Conservation (phyloP, 1,140 invertebrate genomes). For the Carposina sasakii region DNA sequence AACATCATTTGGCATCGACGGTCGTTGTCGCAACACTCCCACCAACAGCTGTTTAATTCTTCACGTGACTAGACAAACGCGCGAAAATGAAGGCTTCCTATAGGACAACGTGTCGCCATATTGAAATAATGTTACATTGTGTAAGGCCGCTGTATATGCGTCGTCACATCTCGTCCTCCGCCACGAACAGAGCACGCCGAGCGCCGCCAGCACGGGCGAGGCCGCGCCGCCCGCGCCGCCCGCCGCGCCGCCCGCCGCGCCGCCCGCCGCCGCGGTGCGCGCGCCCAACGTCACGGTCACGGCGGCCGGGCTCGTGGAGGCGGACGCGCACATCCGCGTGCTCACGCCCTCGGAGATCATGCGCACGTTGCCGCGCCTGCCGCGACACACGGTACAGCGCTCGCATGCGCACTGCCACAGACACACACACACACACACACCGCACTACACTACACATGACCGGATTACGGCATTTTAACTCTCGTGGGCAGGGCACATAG, state of each 20-base stretch:
- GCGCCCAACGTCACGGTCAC: conserved; percentile 76
- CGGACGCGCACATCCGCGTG: conserved; percentile 87
- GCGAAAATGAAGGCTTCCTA: too few relatives aligned
- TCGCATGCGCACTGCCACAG: conserved; percentile 49
- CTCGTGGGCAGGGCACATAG: too few relatives aligned
- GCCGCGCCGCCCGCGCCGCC: conserved; percentile 46
- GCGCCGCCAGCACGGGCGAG: conserved; percentile 15
- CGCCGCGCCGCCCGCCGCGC: conserved; percentile 26
- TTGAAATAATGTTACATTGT: too few relatives aligned
- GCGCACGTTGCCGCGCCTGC: conserved; percentile 86
- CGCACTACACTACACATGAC: background rate
- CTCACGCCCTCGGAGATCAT: conserved; percentile 90
- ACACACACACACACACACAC: conserved; percentile 15
- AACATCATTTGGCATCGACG: too few relatives aligned
- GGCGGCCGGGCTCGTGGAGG: conserved; percentile 69
- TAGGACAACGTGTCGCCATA: too few relatives aligned
- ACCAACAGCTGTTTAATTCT: too few relatives aligned
- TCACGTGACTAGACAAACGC: too few relatives aligned
- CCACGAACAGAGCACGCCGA: conserved; percentile 22
- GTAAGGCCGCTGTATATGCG: too few relatives aligned
- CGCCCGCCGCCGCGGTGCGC: conserved; percentile 55
- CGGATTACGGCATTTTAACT: too few relatives aligned
- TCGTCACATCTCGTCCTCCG: conserved; percentile 33
- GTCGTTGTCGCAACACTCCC: too few relatives aligned
- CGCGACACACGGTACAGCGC: conserved; percentile 37